phyloP scores from a whole-genome alignment of 1,140 invertebrate species.

The Solenopsis invicta region DNA sequence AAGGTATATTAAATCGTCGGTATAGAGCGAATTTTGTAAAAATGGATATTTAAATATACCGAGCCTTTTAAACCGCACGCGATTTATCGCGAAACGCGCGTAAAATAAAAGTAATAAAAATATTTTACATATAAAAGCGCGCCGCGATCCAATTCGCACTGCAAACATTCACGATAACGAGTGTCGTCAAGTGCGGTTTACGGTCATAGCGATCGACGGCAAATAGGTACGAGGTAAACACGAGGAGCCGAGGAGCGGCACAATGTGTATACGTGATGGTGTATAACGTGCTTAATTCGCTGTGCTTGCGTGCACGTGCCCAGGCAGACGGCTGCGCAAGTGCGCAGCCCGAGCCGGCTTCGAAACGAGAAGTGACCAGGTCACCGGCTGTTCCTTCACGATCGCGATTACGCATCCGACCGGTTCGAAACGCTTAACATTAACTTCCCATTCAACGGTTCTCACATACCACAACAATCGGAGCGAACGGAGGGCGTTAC shows the following conservation, averaged over 20 bases:
- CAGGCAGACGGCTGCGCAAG: not conserved
- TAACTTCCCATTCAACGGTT: not conserved
- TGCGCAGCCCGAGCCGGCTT: no score
- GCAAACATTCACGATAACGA: not conserved
- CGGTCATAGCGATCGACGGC: not conserved
- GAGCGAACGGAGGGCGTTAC: not conserved
- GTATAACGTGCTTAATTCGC: slow-evolving; percentile 42
- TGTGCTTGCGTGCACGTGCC: slow-evolving; percentile 9
- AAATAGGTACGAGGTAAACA: not conserved
- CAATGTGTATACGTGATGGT: not conserved
- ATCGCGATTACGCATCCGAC: slow-evolving; percentile 48
- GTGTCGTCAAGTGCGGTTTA: not conserved
- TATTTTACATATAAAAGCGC: not conserved
- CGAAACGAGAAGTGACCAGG: slow-evolving; percentile 61
- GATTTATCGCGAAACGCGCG: no score
- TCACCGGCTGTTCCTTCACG: slow-evolving; percentile 18
- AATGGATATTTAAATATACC: not conserved
- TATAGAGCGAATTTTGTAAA: not conserved
- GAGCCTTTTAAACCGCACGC: not conserved
- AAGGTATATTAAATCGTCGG: no score
- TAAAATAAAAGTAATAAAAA: not conserved
- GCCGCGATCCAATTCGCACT: not conserved
- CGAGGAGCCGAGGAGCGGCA: slow-evolving; percentile 40
- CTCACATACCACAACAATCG: slow-evolving; percentile 13
- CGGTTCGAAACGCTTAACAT: slow-evolving; percentile 41